Conservation (phyloP, 2,888 invertebrate species). For the Philereme vetulata region DNA sequence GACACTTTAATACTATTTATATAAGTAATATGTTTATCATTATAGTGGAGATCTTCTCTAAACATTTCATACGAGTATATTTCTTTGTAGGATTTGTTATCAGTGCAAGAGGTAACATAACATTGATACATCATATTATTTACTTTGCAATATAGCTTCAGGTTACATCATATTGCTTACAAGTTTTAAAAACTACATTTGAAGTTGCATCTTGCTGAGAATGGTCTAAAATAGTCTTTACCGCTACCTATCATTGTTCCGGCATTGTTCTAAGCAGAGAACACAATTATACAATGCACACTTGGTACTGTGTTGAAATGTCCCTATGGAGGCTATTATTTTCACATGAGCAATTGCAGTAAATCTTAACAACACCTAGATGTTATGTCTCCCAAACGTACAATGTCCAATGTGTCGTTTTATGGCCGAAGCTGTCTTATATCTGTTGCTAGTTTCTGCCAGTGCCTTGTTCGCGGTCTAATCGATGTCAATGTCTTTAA, state of each 20-base stretch:
- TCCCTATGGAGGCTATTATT: conserved; percentile 3
- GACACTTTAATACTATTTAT: too few relatives aligned
- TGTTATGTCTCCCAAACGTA: conserved; percentile 5
- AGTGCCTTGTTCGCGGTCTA: too few relatives aligned
- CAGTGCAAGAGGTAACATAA: neutral
- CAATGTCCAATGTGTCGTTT: neutral
- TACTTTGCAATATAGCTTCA: neutral
- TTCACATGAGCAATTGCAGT: conserved; percentile 1
- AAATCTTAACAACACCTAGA: conserved; percentile 2
- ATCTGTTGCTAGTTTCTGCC: too few relatives aligned
- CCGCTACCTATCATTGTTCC: conserved; percentile 1
- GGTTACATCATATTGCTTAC: neutral
- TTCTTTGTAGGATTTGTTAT: neutral
- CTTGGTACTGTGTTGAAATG: conserved; percentile 9
- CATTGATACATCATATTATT: neutral
- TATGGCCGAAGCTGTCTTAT: too few relatives aligned
- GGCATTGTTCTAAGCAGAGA: conserved; percentile 11
- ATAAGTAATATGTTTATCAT: too few relatives aligned
- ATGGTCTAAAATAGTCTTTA: conserved; percentile 2
- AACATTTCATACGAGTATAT: too few relatives aligned
- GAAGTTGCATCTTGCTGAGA: neutral
- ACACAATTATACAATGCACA: conserved; percentile 15
- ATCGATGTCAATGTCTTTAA: too few relatives aligned
- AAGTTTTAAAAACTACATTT: neutral
- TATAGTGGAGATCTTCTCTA: too few relatives aligned